phyloP scores from a whole-genome alignment of 2,888 invertebrate species.

The Euplagia quadripunctaria region DNA sequence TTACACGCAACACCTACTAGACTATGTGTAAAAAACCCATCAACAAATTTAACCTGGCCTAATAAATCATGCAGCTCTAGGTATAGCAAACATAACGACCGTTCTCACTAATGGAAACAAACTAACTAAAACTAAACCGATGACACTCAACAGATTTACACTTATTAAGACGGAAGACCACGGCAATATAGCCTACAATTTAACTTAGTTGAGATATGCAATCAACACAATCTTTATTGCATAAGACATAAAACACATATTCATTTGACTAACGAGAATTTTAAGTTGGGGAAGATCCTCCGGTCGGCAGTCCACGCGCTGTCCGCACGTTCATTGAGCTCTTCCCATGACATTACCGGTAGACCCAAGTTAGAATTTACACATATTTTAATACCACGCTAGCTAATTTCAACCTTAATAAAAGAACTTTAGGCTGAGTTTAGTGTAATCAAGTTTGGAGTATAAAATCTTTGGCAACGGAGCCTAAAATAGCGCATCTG shows the following conservation, averaged over 20 bases:
- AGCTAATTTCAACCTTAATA: slow-evolving; percentile 34
- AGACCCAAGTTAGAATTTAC: slow-evolving; percentile 56
- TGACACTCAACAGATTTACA: slow-evolving; percentile 71
- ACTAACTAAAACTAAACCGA: slow-evolving; percentile 59
- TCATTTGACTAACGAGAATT: slow-evolving; percentile 58
- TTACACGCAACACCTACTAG: background rate
- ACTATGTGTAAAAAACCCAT: slow-evolving; percentile 10
- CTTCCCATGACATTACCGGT: slow-evolving; percentile 87
- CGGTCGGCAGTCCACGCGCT: slow-evolving; percentile 84
- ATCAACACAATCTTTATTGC: slow-evolving; percentile 52
- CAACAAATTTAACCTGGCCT: slow-evolving; percentile 24
- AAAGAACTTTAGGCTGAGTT: slow-evolving; percentile 18
- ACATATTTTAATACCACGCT: slow-evolving; percentile 44
- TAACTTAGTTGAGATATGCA: slow-evolving; percentile 51
- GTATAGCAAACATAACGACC: slow-evolving; percentile 52
- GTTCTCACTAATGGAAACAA: slow-evolving; percentile 55
- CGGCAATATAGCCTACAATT: slow-evolving; percentile 57
- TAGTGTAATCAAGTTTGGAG: slow-evolving; percentile 10
- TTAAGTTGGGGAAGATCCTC: slow-evolving; percentile 70
- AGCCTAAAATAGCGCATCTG: slow-evolving; percentile 81
- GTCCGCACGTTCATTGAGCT: slow-evolving; percentile 86
- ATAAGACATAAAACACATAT: slow-evolving; percentile 57
- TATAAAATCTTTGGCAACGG: slow-evolving; percentile 56
- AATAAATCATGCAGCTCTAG: slow-evolving; percentile 45
- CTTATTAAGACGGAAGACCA: slow-evolving; percentile 70